phyloP scores from a whole-genome alignment of 2,113 vertebrate genomes.

The Lagopus muta region DNA sequence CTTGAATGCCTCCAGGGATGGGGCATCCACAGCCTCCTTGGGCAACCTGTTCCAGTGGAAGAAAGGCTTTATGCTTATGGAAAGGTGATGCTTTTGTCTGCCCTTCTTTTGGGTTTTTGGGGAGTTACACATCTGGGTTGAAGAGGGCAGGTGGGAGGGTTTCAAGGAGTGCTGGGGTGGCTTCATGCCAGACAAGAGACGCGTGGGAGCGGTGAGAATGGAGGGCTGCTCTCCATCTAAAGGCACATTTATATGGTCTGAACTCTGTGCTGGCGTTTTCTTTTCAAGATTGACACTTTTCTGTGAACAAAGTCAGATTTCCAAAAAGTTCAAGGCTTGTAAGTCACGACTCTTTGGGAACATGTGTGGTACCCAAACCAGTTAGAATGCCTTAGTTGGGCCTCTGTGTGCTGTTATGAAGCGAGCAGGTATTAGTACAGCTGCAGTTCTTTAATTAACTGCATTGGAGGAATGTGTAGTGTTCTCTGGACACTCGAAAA shows the following conservation, averaged over 20 bases:
- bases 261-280: rapidly evolving
- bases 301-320: not conserved
- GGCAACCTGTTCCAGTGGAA: too few species aligned
- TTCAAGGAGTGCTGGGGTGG: not conserved
- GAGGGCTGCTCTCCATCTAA: rapidly evolving
- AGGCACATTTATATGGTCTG: not conserved
- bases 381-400: not conserved
- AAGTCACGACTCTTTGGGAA: not conserved
- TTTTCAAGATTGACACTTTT: rapidly evolving
- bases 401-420: not conserved
- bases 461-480: not conserved
- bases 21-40: too few species aligned
- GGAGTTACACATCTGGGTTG: rapidly evolving
- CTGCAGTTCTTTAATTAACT: not conserved
- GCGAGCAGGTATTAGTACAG: not conserved
- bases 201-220: not conserved
- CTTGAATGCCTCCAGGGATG: too few species aligned
- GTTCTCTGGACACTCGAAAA: not conserved
- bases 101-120: not conserved
- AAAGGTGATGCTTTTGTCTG: too few species aligned
- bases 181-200: not conserved
- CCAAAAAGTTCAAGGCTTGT: rapidly evolving
- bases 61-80: too few species aligned
- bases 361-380: not conserved
- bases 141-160: not conserved